phyloP scores from a whole-genome alignment of 2,888 invertebrate species.

The Parascotia fuliginaria region DNA sequence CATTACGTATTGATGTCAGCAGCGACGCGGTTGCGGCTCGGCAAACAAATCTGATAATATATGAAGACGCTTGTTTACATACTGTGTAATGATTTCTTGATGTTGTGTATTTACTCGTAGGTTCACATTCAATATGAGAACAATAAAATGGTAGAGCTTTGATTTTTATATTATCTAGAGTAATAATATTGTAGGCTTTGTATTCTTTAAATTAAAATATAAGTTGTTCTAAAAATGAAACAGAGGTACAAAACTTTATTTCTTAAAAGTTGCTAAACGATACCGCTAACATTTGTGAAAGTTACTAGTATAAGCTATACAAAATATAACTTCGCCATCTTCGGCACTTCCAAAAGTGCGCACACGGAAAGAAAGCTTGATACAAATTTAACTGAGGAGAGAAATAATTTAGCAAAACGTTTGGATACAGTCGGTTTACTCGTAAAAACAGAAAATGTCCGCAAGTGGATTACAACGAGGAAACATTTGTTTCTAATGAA shows the following conservation, averaged over 20 bases:
- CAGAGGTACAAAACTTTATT: neutral
- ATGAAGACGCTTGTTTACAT: conserved; percentile 35
- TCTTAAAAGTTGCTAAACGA: no score
- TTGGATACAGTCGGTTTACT: conserved; percentile 16
- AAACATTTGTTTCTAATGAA: conserved; percentile 44
- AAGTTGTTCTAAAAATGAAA: neutral
- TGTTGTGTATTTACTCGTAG: conserved; percentile 43
- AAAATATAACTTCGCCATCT: neutral
- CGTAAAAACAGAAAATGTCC: conserved; percentile 31
- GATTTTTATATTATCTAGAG: no score
- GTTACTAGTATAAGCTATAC: neutral
- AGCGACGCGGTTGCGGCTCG: conserved; percentile 32
- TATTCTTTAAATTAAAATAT: neutral
- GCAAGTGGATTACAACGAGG: conserved; percentile 30
- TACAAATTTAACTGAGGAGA: conserved; percentile 28
- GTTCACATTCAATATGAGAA: neutral
- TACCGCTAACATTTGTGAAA: neutral
- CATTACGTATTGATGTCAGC: conserved; percentile 35
- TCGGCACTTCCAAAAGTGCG: conserved; percentile 18
- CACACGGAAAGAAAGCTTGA: conserved; percentile 28
- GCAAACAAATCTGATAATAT: conserved; percentile 33
- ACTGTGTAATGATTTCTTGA: conserved; percentile 40
- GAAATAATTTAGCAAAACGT: conserved; percentile 33
- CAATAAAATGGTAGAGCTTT: conserved; percentile 6
- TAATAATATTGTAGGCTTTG: no score